Percentiles rank a stretch among this genome's conserved stretches.
phyloP scores from a whole-genome alignment of 2,797 vertebrate genomes.

The Trachops cirrhosus region DNA sequence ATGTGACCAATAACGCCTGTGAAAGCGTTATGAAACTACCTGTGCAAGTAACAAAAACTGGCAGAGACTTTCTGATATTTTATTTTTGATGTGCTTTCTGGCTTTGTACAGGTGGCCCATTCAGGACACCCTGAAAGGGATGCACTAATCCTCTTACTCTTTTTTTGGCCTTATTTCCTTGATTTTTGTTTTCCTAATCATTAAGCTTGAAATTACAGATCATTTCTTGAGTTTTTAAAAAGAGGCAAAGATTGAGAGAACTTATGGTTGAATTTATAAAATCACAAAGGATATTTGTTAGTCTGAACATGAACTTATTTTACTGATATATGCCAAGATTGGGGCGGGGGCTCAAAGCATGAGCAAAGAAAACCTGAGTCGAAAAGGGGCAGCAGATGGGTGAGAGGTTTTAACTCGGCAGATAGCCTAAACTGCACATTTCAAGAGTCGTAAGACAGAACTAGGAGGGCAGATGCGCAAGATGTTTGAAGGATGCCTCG shows the following conservation, averaged over 20 bases:
- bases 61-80: not conserved
- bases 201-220: slow-evolving; percentile 27
- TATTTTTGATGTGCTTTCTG: not conserved
- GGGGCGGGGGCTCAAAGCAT: not conserved
- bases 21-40: not conserved
- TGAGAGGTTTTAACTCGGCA: not conserved
- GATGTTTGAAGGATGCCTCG: not conserved
- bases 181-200: not conserved
- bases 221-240: slow-evolving; percentile 9
- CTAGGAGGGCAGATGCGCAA: not conserved
- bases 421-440: not conserved
- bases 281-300: not conserved
- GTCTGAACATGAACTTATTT: not conserved
- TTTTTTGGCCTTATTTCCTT: not conserved
- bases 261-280: slow-evolving; percentile 27
- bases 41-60: not conserved
- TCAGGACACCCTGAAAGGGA: not conserved
- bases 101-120: not conserved
- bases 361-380: not conserved
- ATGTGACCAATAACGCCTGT: not conserved
- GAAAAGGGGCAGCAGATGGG: not conserved
- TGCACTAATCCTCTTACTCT: not conserved
- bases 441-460: not conserved
- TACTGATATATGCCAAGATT: not conserved
- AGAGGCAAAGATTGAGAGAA: not conserved